A percentile compares a stretch with the other conserved stretches of the same genome.
These are phyloP conservation scores for Drosophila melanosoma DNA, from an alignment of 2,888 invertebrate genomes.

Conservation along the genomic window DNA sequence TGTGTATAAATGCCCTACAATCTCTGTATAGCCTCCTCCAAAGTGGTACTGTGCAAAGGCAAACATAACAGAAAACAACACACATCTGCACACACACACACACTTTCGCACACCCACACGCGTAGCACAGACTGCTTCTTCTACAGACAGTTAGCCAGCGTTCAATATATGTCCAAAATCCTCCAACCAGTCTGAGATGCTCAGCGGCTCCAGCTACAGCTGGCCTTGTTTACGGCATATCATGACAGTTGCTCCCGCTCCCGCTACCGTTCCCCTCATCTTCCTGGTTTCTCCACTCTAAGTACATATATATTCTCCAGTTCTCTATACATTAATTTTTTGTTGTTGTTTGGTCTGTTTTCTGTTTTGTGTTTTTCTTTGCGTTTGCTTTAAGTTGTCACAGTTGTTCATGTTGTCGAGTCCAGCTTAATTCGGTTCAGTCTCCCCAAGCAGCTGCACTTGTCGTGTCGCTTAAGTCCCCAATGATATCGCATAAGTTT, in stretches of 20 bases:
- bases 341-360: slow-evolving; percentile 18
- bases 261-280: too few relatives aligned
- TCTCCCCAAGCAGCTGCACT: slow-evolving; percentile 68
- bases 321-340: background rate
- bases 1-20: slow-evolving; percentile 56
- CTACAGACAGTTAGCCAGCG: slow-evolving; percentile 25
- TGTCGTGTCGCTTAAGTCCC: slow-evolving; percentile 76
- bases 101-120: slow-evolving; percentile 1
- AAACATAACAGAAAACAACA: slow-evolving; percentile 27
- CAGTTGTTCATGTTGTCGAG: slow-evolving; percentile 77
- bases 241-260: slow-evolving; percentile 62
- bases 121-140: background rate
- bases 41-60: slow-evolving; percentile 68
- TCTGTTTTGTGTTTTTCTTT: slow-evolving; percentile 34
- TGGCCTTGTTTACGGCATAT: slow-evolving; percentile 79
- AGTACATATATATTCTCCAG: background rate
- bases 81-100: slow-evolving; percentile 14
- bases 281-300: slow-evolving; percentile 8
- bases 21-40: slow-evolving; percentile 77
- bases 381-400: slow-evolving; percentile 80
- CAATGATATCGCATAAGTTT: slow-evolving; percentile 83
- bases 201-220: slow-evolving; percentile 46
- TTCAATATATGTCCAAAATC: slow-evolving; percentile 66
- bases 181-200: slow-evolving; percentile 23
- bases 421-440: slow-evolving; percentile 60